phyloP scores from a whole-genome alignment of 2,113 vertebrate genomes.

The Perca fluviatilis region DNA sequence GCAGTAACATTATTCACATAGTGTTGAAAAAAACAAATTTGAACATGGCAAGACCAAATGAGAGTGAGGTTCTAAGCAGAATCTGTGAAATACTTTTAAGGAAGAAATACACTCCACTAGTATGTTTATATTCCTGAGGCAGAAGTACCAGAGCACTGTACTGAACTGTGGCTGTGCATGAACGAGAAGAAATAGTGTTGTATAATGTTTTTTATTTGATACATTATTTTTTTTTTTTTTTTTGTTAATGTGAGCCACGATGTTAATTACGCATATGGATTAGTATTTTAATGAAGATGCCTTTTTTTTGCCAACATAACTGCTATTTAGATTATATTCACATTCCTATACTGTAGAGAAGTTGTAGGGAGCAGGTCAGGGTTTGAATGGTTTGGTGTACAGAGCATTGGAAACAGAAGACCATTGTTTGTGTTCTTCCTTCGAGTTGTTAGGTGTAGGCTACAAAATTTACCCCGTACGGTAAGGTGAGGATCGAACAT shows the following conservation, averaged over 20 bases:
- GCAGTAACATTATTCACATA: neutral
- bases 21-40: neutral
- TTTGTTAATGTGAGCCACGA: too few species aligned
- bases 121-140: conserved; percentile 57
- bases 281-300: too few species aligned
- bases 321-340: neutral
- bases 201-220: too few species aligned
- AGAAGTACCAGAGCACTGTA: conserved; percentile 36
- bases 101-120: conserved; percentile 5
- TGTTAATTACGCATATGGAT: too few species aligned
- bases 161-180: conserved; percentile 47
- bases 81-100: conserved; percentile 40
- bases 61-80: conserved; percentile 15
- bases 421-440: neutral
- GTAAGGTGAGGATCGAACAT: too few species aligned
- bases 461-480: too few species aligned
- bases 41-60: conserved; percentile 1
- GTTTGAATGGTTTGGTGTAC: neutral
- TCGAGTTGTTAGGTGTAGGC: too few species aligned
- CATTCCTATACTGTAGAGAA: neutral
- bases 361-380: neutral
- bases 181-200: conserved; percentile 46
- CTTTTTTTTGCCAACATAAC: neutral
- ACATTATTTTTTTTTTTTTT: too few species aligned
- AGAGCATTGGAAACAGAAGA: neutral